Base-by-base conservation (phyloP, 2,113 vertebrate species). In the Clarias batrachus region DNA sequence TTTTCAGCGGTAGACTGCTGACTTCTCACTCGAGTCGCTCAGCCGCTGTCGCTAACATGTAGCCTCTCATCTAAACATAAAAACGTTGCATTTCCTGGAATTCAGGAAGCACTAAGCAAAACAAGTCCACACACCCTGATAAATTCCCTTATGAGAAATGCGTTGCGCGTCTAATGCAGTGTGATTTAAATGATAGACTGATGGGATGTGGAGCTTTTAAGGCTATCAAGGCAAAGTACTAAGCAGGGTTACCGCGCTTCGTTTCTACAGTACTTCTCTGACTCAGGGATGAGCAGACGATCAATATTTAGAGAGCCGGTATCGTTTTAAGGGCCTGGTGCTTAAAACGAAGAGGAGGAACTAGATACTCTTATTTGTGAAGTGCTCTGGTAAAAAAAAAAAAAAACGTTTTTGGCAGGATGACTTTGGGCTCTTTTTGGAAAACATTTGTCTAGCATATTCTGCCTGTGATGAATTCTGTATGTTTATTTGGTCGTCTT, bases 291-390 rank as follows among this genome's bases (percentile, higher is more conserved):
- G 41, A 85, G 86, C 71, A 62, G 76, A 54, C 27, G 84, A 93
- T 95, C 91, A 48, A 94, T 93, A 88, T 10, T 25, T 85, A 27
- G 78, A 41, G 87, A 86, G 86, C 80, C 63, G 73, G 86, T 85
- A 89, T 83, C 82, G 16, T 76, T 65, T 80, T 90, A 87, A 79
- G 62, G 10, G 82, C 68, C 16, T 33, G 30, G 86, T 89, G 93
- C 91, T 93, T 94, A 94, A 90, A n/a, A n/a, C n/a, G n/a, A n/a
- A n/a, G n/a, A n/a, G n/a, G n/a, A 91, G 92, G 88, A 94, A 95
- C 81, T 85, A 81, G 91, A 94, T 90, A 90, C 62, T 65, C 56
- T n/a, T 52, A 54, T 66, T 82, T 65, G 66, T 59, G 7, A 63
- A 70, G 56, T 48, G 27, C 41, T 84, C 89, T 90, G 92, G 91